A percentile compares a stretch with the other conserved stretches of the same genome.
These are phyloP conservation scores for Aromia moschata DNA, from an alignment of 2,888 invertebrate genomes.

Conservation along the genomic window DNA sequence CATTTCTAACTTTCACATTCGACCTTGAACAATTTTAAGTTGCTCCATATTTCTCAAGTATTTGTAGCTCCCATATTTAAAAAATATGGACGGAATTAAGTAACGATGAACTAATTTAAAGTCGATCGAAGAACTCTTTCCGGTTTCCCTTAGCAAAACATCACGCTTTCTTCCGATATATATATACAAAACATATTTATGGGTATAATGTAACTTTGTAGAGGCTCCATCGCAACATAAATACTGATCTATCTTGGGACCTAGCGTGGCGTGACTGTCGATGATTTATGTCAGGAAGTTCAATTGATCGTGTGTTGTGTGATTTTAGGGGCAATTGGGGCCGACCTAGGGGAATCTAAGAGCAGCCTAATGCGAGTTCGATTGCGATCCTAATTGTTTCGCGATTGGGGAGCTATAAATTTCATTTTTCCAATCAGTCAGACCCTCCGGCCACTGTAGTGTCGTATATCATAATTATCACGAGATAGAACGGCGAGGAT, in stretches of 20 bases:
- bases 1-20: too few species aligned
- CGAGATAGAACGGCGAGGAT: conserved; percentile 1
- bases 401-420: conserved; percentile 33
- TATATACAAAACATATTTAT: too few species aligned
- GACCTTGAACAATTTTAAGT: too few species aligned
- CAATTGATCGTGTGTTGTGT: conserved; percentile 38
- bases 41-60: too few species aligned
- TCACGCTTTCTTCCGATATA: too few species aligned
- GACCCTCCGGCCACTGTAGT: neutral
- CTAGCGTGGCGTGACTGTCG: conserved; percentile 31
- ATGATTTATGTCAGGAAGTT: conserved; percentile 46
- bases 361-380: conserved; percentile 41
- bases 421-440: conserved; percentile 14
- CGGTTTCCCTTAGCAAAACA: too few species aligned
- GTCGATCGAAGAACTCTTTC: too few species aligned
- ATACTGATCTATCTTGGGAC: neutral
- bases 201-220: neutral
- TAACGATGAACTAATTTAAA: too few species aligned
- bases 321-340: conserved; percentile 36
- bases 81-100: too few species aligned
- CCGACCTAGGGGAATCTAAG: conserved; percentile 29
- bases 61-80: too few species aligned
- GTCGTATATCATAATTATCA: conserved; percentile 4
- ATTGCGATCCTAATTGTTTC: conserved; percentile 45
- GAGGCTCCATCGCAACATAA: neutral